These are phyloP conservation scores for Agrochola lota DNA, from an alignment of 2,888 invertebrate species.

Conservation along the genomic window DNA sequence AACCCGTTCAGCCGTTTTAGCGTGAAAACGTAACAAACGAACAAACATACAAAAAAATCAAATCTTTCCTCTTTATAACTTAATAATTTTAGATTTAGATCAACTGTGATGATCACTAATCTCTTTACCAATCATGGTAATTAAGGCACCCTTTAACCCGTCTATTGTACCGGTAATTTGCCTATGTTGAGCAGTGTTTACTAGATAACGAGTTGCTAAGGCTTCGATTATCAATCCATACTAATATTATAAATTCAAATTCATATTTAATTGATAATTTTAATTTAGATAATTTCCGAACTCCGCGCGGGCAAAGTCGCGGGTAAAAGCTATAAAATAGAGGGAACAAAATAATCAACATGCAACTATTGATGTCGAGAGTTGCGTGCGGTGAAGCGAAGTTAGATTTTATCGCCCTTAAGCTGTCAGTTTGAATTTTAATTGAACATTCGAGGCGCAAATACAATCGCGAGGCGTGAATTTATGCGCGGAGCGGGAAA, in stretches of 20 bases:
- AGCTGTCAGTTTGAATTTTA: slow-evolving; percentile 47
- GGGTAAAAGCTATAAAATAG: not conserved
- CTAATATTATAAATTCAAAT: not conserved
- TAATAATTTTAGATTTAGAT: too few species aligned
- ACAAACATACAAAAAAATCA: too few species aligned
- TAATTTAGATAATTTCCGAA: too few species aligned
- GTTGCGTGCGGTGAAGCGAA: slow-evolving; percentile 16
- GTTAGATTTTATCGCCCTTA: slow-evolving; percentile 39
- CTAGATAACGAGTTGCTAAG: not conserved
- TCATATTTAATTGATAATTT: too few species aligned
- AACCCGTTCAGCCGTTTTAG: too few species aligned
- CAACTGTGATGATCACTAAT: not conserved
- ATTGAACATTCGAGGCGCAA: slow-evolving; percentile 29
- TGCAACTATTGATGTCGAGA: slow-evolving; percentile 24
- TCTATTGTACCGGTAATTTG: too few species aligned
- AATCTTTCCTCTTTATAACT: too few species aligned
- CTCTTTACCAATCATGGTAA: not conserved
- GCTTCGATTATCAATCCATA: not conserved
- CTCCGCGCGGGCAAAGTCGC: too few species aligned
- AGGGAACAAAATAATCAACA: slow-evolving; percentile 27
- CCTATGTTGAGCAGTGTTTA: not conserved
- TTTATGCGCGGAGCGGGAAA: slow-evolving; percentile 1
- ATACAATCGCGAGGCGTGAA: slow-evolving; percentile 7
- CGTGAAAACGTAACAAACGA: too few species aligned
- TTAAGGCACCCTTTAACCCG: too few species aligned